A percentile compares a stretch with the other conserved stretches of the same genome.
These are phyloP conservation scores for Dascyllus trimaculatus DNA, from an alignment of 2,113 vertebrate genomes.

Conservation along the genomic window DNA sequence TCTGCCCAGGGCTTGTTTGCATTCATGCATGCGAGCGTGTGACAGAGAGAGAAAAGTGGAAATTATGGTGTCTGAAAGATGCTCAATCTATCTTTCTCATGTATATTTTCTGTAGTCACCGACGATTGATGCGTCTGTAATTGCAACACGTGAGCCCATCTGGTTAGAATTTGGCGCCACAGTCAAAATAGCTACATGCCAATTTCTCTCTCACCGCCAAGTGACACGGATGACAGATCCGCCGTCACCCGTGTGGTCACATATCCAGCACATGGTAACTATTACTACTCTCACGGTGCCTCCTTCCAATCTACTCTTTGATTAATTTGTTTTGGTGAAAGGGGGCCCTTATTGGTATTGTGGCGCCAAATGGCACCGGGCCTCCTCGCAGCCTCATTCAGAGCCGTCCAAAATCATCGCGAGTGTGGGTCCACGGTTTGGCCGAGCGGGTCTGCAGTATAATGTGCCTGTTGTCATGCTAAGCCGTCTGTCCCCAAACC, in stretches of 20 bases:
- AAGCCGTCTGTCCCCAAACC: conserved; percentile 42
- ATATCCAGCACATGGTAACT: conserved; percentile 77
- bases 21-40: conserved; percentile 49
- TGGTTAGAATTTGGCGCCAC: conserved; percentile 81
- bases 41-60: conserved; percentile 17
- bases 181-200: conserved; percentile 76
- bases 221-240: conserved; percentile 75
- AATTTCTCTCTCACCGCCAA: conserved; percentile 76
- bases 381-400: conserved; percentile 34
- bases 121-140: conserved; percentile 73
- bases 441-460: conserved; percentile 56
- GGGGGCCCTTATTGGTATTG: conserved; percentile 49
- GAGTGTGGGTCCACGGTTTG: conserved; percentile 44
- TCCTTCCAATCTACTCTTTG: conserved; percentile 72
- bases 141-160: conserved; percentile 79
- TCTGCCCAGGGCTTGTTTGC: conserved; percentile 21
- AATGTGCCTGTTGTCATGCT: conserved; percentile 67
- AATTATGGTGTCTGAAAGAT: conserved; percentile 68
- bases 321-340: conserved; percentile 77
- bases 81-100: conserved; percentile 68
- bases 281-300: conserved; percentile 77
- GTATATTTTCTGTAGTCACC: conserved; percentile 77
- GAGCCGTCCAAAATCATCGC: conserved; percentile 46
- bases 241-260: conserved; percentile 63
- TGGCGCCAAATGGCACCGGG: conserved; percentile 59